These are phyloP conservation scores for Protonibea diacanthus DNA, from an alignment of 2,797 vertebrate genomes.

Conservation along the genomic window DNA sequence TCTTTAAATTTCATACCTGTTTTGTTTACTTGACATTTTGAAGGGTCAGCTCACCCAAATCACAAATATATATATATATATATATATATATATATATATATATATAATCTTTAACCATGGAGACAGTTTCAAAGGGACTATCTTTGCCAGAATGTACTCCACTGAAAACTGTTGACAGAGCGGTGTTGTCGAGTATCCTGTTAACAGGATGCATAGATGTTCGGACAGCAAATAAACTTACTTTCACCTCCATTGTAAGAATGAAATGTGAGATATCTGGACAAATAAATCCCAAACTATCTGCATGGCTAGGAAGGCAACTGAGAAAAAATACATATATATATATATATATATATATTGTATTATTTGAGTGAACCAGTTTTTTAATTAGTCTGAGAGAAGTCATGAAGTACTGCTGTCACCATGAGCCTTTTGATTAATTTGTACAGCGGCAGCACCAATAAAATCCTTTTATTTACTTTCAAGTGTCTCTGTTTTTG, in stretches of 20 bases:
- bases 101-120: not conserved
- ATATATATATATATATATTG: not conserved
- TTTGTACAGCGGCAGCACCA: slow-evolving; percentile 1
- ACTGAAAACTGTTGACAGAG: slow-evolving; percentile 4
- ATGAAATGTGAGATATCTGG: not conserved
- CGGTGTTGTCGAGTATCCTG: not conserved
- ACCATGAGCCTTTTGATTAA: slow-evolving; percentile 19
- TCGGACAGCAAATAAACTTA: not conserved
- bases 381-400: slow-evolving; percentile 12
- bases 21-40: slow-evolving; percentile 17
- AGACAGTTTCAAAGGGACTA: not conserved
- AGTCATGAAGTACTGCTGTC: not conserved
- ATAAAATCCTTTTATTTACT: slow-evolving; percentile 14
- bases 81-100: no score
- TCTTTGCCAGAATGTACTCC: not conserved
- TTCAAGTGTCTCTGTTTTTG: slow-evolving; percentile 24
- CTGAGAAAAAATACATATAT: not conserved
- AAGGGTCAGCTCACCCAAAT: not conserved
- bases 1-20: not conserved
- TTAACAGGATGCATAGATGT: not conserved
- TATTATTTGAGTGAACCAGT: not conserved
- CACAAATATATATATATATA: not conserved
- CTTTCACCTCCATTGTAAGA: not conserved
- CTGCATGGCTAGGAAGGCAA: not conserved
- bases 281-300: not conserved